Percentiles rank a stretch among this genome's conserved stretches.
phyloP scores from a whole-genome alignment of 1,140 invertebrate species.

The Condylostylus longicornis region DNA sequence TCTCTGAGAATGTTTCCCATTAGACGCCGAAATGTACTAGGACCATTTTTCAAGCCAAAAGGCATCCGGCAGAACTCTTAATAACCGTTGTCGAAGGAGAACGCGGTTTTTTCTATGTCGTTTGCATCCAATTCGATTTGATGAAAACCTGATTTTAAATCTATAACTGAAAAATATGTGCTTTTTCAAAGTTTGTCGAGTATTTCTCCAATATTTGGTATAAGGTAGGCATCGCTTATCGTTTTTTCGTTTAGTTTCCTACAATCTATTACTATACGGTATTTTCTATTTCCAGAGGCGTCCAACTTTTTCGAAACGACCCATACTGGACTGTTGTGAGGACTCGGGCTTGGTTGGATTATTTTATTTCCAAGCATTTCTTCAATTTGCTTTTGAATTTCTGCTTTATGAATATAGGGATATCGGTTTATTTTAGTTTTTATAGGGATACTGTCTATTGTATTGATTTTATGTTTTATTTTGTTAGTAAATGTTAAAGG shows the following conservation, averaged over 20 bases:
- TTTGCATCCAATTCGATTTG: background rate
- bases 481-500: background rate
- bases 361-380: background rate
- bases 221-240: background rate
- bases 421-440: background rate
- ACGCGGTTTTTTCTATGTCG: slow-evolving; percentile 6
- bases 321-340: slow-evolving; percentile 7
- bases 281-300: slow-evolving; percentile 8
- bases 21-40: background rate
- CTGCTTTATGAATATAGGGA: background rate
- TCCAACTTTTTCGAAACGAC: slow-evolving; percentile 13
- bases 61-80: background rate
- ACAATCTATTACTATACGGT: slow-evolving; percentile 23
- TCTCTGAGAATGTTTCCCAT: background rate
- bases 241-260: slow-evolving; percentile 12
- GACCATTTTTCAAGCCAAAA: background rate
- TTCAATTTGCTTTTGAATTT: background rate
- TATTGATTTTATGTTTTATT: background rate
- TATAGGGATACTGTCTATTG: background rate
- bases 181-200: background rate
- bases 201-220: slow-evolving; percentile 3
- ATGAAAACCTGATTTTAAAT: slow-evolving; percentile 15
- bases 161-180: slow-evolving; percentile 19
- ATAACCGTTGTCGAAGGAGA: background rate
- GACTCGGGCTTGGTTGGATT: background rate